A percentile compares a stretch with the other conserved stretches of the same genome.
Conservation (phyloP, 2,888 invertebrate genomes). For the Hofmannophila pseudospretella region DNA sequence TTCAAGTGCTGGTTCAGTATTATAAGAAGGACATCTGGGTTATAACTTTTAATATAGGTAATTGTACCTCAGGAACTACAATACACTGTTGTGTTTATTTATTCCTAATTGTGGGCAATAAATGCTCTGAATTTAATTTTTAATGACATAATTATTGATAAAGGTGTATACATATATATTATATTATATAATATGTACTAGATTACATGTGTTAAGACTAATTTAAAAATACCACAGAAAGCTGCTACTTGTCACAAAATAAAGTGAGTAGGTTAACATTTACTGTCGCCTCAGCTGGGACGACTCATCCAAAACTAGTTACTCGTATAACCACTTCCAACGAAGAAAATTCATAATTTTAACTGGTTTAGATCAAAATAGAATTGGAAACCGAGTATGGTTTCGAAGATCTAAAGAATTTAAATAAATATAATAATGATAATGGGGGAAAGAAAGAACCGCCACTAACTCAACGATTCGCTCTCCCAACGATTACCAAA, state of each 20-base stretch:
- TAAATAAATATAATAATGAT: too few species aligned
- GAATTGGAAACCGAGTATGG: too few species aligned
- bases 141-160: slow-evolving; percentile 2
- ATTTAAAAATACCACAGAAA: slow-evolving; percentile 17
- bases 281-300: slow-evolving; percentile 1
- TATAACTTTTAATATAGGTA: slow-evolving; percentile 53
- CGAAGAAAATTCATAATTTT: slow-evolving; percentile 10
- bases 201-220: not conserved
- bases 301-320: slow-evolving; percentile 12
- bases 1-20: slow-evolving; percentile 44
- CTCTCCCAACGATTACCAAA: too few species aligned
- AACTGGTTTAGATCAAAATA: too few species aligned
- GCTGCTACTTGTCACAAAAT: slow-evolving; percentile 10
- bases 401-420: too few species aligned
- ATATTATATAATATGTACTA: too few species aligned
- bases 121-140: not conserved
- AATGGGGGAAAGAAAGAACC: too few species aligned
- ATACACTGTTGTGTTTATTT: slow-evolving; percentile 26
- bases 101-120: slow-evolving; percentile 14
- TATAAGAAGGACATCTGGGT: slow-evolving; percentile 53
- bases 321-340: slow-evolving; percentile 9
- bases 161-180: too few species aligned
- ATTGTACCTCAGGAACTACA: slow-evolving; percentile 45
- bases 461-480: too few species aligned
- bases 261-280: not conserved